These are phyloP conservation scores for Oligia fasciuncula DNA, from an alignment of 2,888 invertebrate genomes.

Conservation along the genomic window DNA sequence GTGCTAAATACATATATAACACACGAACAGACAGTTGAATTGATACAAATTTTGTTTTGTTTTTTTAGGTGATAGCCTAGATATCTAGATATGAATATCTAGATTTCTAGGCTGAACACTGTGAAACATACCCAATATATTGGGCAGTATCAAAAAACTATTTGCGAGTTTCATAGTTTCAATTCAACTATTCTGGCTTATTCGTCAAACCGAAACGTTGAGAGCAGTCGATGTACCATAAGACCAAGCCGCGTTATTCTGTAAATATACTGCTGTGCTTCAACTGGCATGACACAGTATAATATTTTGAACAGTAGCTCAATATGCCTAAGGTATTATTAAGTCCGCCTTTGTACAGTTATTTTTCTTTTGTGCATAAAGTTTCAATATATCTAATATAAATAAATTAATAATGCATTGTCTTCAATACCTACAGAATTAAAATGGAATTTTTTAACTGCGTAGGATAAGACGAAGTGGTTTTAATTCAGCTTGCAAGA, in stretches of 20 bases:
- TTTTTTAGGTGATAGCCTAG: neutral
- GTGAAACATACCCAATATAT: no score
- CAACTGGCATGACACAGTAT: slow-evolving; percentile 20
- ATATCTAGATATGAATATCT: no score
- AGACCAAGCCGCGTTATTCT: slow-evolving; percentile 48
- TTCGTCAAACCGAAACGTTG: slow-evolving; percentile 29
- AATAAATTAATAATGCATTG: neutral
- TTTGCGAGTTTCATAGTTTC: slow-evolving; percentile 5
- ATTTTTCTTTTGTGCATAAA: neutral
- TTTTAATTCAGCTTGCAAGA: neutral
- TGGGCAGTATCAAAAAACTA: neutral
- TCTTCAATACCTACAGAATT: neutral
- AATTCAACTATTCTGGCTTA: slow-evolving; percentile 2
- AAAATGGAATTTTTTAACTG: neutral
- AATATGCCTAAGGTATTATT: neutral
- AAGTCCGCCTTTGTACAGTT: neutral
- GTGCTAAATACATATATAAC: neutral
- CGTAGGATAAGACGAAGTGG: neutral
- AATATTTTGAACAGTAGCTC: slow-evolving; percentile 33
- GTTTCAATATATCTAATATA: neutral
- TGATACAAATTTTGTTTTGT: neutral
- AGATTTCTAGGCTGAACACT: neutral
- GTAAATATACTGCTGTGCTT: slow-evolving; percentile 45
- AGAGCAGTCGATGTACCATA: slow-evolving; percentile 44
- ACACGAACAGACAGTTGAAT: neutral